Conservation (phyloP, 2,888 invertebrate genomes). For the Hecatera dysodea region DNA sequence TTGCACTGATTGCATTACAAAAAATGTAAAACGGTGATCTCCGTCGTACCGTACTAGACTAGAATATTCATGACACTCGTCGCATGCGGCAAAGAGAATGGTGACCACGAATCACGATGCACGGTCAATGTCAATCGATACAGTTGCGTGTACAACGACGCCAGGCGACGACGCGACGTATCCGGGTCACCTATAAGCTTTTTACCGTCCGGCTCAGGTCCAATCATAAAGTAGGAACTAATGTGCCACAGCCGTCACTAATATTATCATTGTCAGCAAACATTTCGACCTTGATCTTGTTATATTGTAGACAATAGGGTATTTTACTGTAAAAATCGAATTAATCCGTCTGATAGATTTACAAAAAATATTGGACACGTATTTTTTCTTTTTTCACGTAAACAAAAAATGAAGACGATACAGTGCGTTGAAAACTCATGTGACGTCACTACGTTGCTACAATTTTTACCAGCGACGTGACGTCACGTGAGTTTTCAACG, state of each 20-base stretch:
- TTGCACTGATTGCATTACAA: conserved; percentile 44
- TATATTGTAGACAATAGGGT: conserved; percentile 30
- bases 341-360: too few species aligned
- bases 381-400: too few species aligned
- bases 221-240: conserved; percentile 16
- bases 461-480: too few species aligned
- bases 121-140: conserved; percentile 80
- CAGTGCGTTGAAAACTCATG: too few species aligned
- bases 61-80: conserved; percentile 71
- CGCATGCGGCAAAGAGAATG: conserved; percentile 68
- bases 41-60: conserved; percentile 46
- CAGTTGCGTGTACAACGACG: conserved; percentile 63
- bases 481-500: too few species aligned
- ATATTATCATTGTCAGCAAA: conserved; percentile 17
- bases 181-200: conserved; percentile 61
- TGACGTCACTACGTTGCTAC: too few species aligned
- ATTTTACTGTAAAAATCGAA: too few species aligned
- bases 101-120: conserved; percentile 74
- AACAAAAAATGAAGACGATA: too few species aligned
- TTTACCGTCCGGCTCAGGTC: conserved; percentile 31
- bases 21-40: conserved; percentile 38
- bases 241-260: conserved; percentile 19
- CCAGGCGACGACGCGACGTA: conserved; percentile 42
- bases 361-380: too few species aligned
- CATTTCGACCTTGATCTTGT: conserved; percentile 47